Evolutionary conservation across 2,888 invertebrate species (phyloP), one percentile per base, ranked within the genome.

Genomic region (Amblyteles armatorius): DNA sequence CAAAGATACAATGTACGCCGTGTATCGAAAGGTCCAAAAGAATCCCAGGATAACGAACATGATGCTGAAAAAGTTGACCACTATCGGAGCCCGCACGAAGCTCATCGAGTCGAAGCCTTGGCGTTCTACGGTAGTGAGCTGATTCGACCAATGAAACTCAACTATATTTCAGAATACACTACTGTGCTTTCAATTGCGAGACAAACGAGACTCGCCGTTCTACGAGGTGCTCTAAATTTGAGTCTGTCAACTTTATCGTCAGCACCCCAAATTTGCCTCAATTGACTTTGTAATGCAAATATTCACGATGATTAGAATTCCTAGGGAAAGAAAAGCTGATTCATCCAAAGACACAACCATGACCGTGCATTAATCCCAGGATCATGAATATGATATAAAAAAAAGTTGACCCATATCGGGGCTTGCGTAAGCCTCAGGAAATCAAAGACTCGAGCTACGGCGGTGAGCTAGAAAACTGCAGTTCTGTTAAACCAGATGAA

Each of bases 381-480:
- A 99, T 99, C 87, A 98, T 97, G 91, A 98, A 97, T 90, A 99
- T 96, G 91, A 99, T 97, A 93, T 99, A 98, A 98, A 91, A 99
- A 96, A 94, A 99, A 99, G 94, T 99, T 99, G 89, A 97, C 96
- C 91, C 99, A 96, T 92, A 99, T 99, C 87, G 99, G 98, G 92
- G 98, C 96, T 99, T 99, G 99, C 97, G 99, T 97, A 94, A 97
- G 99, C 84, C 99, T 99, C 91, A 99, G 95, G 93, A 99, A 99
- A 94, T 99, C 99, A 95, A 99, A 99, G 89, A 98, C 96, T 95
- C 99, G 98, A 91, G 99, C 98, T 94, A 98, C 95, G 86, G 98
- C 97, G 87, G 98, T 95, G 92, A 99, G 95, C 99, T 99, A 95
- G 84, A 87, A 52, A 87, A 88, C 87, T 88, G 60, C 63, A 80